Evolutionary conservation across 1,140 invertebrate species (phyloP).

Genomic region (Palaemon carinicauda): DNA sequence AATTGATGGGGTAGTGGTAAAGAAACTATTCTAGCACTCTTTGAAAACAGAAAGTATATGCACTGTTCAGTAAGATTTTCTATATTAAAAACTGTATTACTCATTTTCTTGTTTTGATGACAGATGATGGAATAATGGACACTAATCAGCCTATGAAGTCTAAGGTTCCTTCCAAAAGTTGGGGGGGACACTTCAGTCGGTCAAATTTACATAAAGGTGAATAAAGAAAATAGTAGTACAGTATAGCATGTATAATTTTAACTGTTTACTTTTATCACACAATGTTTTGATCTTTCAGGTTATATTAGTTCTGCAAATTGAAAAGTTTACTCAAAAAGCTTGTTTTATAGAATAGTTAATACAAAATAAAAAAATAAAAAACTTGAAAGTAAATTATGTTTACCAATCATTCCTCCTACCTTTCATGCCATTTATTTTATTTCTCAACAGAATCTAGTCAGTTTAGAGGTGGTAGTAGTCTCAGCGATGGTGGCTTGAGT

Average conservation of each 20-base stretch:
- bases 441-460: slow-evolving; percentile 39
- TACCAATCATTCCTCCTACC: background rate
- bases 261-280: background rate
- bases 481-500: slow-evolving; percentile 25
- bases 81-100: no score
- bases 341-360: no score
- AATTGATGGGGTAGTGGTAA: no score
- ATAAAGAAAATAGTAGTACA: no score
- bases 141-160: background rate
- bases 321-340: no score
- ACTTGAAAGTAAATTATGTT: no score
- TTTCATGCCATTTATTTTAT: background rate
- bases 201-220: slow-evolving; percentile 14
- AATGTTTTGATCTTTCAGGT: background rate
- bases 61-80: no score
- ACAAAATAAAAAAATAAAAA: no score
- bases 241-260: no score
- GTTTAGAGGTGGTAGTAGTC: slow-evolving; percentile 7
- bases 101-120: background rate
- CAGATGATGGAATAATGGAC: background rate
- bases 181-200: background rate
- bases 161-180: slow-evolving; percentile 17
- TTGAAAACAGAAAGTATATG: no score
- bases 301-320: background rate
- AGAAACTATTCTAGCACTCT: no score